phyloP scores from a whole-genome alignment of 2,113 vertebrate species.

The Anarhynchus alexandrinus region DNA sequence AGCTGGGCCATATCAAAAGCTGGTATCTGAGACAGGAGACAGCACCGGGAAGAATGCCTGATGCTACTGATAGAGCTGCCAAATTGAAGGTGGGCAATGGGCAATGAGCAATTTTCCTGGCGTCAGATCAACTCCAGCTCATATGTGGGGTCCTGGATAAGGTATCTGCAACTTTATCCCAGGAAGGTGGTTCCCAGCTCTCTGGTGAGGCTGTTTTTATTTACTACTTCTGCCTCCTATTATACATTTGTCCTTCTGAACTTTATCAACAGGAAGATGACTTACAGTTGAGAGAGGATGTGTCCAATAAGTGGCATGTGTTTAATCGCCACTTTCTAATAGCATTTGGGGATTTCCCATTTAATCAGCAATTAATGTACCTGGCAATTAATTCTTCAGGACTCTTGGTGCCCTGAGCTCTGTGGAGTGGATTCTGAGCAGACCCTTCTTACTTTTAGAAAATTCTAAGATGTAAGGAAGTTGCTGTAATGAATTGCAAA shows the following conservation, averaged over 20 bases:
- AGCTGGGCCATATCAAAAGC: not conserved
- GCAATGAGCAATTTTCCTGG: not conserved
- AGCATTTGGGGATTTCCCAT: conserved; percentile 57
- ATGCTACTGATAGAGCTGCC: not conserved
- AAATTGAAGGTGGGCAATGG: not conserved
- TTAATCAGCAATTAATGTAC: conserved; percentile 65
- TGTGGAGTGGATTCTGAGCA: conserved; percentile 18
- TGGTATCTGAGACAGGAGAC: not conserved
- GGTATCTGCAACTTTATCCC: not conserved
- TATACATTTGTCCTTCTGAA: not conserved
- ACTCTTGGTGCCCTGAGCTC: not conserved
- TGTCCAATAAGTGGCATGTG: conserved; percentile 3
- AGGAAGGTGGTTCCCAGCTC: not conserved
- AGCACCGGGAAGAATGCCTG: not conserved
- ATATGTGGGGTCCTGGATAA: not conserved
- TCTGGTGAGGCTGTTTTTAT: not conserved
- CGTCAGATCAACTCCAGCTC: not conserved
- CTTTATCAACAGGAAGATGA: conserved; percentile 42
- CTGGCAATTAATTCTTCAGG: conserved; percentile 62
- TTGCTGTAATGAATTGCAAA: conserved; percentile 43
- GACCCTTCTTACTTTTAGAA: conserved; percentile 1
- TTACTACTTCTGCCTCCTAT: not conserved
- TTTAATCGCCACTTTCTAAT: conserved; percentile 55
- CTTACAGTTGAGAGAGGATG: conserved; percentile 11
- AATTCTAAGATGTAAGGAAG: conserved; percentile 33